Evolutionary conservation across 2,797 vertebrate genomes (phyloP).

Genomic region (Tauraco hartlaubi): DNA sequence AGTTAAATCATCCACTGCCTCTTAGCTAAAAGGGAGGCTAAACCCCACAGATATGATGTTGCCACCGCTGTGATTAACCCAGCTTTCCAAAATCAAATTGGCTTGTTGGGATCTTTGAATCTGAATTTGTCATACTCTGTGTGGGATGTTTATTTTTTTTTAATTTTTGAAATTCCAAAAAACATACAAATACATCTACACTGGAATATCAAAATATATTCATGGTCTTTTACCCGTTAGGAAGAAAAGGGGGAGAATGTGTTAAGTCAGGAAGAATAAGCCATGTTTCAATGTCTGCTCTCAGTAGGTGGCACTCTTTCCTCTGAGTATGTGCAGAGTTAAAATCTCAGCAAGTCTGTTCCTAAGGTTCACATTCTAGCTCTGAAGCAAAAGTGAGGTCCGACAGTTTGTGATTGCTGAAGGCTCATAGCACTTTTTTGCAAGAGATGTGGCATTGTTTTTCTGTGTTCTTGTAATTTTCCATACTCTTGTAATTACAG

Average conservation of each 20-base stretch:
- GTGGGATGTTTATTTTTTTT: background rate
- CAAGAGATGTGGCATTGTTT: background rate
- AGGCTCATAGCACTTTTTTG: background rate
- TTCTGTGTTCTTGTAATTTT: background rate
- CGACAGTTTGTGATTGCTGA: background rate
- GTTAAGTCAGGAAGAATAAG: background rate
- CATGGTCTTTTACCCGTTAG: background rate
- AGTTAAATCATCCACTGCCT: background rate
- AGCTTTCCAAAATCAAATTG: background rate
- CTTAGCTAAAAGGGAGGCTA: background rate
- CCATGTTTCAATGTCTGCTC: conserved; percentile 38
- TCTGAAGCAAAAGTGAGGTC: background rate
- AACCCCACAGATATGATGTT: background rate
- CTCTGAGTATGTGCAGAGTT: conserved; percentile 55
- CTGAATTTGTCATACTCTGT: background rate
- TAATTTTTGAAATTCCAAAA: background rate
- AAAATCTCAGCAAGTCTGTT: conserved; percentile 18
- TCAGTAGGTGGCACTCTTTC: conserved; percentile 74
- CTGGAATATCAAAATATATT: background rate
- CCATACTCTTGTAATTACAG: background rate
- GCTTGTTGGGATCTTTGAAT: background rate
- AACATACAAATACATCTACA: background rate
- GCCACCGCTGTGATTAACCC: background rate
- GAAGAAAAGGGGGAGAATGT: background rate
- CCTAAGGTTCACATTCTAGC: conserved; percentile 13